Conservation (phyloP, 2,888 invertebrate species). For the Cephus pygmeus region DNA sequence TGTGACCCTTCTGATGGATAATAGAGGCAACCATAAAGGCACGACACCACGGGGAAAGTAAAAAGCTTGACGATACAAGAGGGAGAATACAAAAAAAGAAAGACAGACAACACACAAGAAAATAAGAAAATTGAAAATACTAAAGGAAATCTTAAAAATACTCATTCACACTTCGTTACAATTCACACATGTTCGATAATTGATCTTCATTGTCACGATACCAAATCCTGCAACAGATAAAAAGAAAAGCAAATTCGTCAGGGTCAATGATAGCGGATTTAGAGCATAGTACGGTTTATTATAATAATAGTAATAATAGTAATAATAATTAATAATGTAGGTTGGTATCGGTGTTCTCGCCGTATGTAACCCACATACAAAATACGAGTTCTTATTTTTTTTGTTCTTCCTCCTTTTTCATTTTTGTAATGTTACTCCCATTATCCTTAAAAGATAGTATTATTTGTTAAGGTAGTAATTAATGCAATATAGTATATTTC, state of each 20-base stretch:
- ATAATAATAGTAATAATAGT: constrained; percentile 53
- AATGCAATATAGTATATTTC: constrained; percentile 2
- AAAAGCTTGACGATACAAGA: not conserved
- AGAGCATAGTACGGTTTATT: constrained; percentile 63
- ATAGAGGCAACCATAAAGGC: not conserved
- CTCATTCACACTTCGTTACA: constrained; percentile 26
- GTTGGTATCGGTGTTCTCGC: constrained; percentile 29
- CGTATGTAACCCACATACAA: constrained; percentile 48
- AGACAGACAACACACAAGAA: not conserved
- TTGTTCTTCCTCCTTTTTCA: not conserved
- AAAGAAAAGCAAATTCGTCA: constrained; percentile 18
- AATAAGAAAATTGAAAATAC: not conserved
- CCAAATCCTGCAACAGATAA: constrained; percentile 38
- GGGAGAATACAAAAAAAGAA: not conserved
- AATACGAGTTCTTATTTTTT: constrained; percentile 45
- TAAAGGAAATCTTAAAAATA: not conserved
- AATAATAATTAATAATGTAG: constrained; percentile 46
- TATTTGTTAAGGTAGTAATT: constrained; percentile 13
- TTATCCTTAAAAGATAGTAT: constrained; percentile 48
- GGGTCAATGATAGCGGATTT: constrained; percentile 30
- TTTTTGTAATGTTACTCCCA: not conserved
- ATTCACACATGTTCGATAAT: constrained; percentile 22
- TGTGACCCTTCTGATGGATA: not conserved
- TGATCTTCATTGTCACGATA: not conserved
- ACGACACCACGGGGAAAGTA: not conserved